These are phyloP conservation scores for Molorchus minor DNA, from an alignment of 2,888 invertebrate species.

Conservation along the genomic window DNA sequence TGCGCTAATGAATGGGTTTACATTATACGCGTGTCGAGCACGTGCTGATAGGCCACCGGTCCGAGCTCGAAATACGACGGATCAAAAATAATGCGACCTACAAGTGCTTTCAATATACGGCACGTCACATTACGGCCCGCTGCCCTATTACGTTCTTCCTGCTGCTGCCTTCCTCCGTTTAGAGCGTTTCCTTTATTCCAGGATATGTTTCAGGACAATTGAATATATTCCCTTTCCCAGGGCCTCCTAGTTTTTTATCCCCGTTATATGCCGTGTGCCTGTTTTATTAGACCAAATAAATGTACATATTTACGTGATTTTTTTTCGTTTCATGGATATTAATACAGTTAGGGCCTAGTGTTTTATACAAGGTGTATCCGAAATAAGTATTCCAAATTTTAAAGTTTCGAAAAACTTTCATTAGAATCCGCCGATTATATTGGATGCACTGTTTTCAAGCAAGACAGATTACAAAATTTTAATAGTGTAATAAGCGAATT, in stretches of 20 bases:
- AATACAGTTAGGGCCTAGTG: too few relatives aligned
- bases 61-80: conserved; percentile 57
- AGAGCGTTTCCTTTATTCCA: conserved; percentile 32
- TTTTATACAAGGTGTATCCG: too few relatives aligned
- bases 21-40: conserved; percentile 61
- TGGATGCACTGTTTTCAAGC: too few relatives aligned
- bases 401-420: too few relatives aligned
- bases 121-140: conserved; percentile 51
- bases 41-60: conserved; percentile 58
- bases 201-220: conserved; percentile 25
- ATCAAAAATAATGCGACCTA: conserved; percentile 61
- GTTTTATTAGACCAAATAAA: conserved; percentile 31
- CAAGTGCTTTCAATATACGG: conserved; percentile 55
- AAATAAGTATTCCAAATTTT: too few relatives aligned
- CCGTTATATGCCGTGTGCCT: conserved; percentile 23
- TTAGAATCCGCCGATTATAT: too few relatives aligned
- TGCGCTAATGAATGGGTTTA: conserved; percentile 65
- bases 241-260: conserved; percentile 21
- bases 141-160: conserved; percentile 48
- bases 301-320: too few relatives aligned
- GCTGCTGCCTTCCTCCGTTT: conserved; percentile 40
- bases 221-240: conserved; percentile 31
- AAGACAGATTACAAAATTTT: too few relatives aligned
- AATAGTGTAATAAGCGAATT: too few relatives aligned
- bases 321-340: too few relatives aligned